These are phyloP conservation scores for Eupithecia insigniata DNA, from an alignment of 2,888 invertebrate species.

Conservation along the genomic window DNA sequence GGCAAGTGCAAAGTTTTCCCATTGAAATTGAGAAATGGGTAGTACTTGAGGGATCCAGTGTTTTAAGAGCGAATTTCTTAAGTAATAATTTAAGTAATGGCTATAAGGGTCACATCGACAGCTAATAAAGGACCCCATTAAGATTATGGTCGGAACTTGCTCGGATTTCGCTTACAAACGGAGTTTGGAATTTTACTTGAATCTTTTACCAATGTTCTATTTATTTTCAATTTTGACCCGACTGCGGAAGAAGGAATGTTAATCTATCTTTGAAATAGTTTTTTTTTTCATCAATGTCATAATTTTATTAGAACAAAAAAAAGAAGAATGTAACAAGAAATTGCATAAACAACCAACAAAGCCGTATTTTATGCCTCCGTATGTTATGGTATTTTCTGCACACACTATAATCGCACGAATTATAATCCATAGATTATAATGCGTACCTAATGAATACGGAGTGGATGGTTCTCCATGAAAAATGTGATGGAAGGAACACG, in stretches of 20 bases:
- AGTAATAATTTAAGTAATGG: conserved; percentile 34
- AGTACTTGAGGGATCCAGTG: conserved; percentile 30
- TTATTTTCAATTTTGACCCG: background rate
- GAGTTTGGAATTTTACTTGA: conserved; percentile 1
- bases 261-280: background rate
- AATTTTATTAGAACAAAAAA: background rate
- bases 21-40: conserved; percentile 44
- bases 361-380: no score
- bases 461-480: background rate
- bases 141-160: conserved; percentile 6
- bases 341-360: background rate
- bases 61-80: conserved; percentile 21
- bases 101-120: conserved; percentile 51
- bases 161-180: conserved; percentile 2
- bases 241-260: background rate
- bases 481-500: background rate
- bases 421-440: no score
- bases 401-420: no score
- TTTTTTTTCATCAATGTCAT: background rate
- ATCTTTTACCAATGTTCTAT: background rate
- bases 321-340: background rate
- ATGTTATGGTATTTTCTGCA: no score
- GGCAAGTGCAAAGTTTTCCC: conserved; percentile 28
- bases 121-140: conserved; percentile 51
- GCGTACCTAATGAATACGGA: background rate